Evolutionary conservation across 2,113 vertebrate genomes (phyloP), one percentile per base, ranked within the genome.

Genomic region (Eulemur macaco): DNA sequence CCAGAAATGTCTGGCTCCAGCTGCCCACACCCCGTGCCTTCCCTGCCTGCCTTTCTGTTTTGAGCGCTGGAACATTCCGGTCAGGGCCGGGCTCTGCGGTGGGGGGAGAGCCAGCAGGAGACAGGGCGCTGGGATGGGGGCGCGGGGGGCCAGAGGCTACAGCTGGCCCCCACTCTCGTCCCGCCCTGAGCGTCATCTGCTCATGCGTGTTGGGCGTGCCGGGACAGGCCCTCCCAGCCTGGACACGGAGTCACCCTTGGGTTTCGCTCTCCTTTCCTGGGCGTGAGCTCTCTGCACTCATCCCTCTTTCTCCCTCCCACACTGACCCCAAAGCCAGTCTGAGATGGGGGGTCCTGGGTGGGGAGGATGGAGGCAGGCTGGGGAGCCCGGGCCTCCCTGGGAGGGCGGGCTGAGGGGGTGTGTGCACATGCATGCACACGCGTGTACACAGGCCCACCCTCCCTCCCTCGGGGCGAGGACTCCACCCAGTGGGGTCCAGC

Each of bases 1-100:
- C 93, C 89, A 95, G 94, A 96, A 97, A n/a, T 12, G 21, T 37
- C 78, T 95, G 93, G 78, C 96, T 96, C 42, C 0, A 47, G 23
- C 64, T 78, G 69, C n/a, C 13, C 18, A 5, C 17, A 3, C 29
- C 3, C 77, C 58, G 8, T 5, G 6, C 87, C 66, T 34, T 31
- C 56, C 7, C 1, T 37, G 42, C 18, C 29, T 31, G 71, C 50
- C 39, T 78, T 21, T 85, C 56, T 95, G 77, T 21, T 27, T 56
- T 69, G 56, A 29, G 17, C 1, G 0, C 1, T 64, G 81, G 87
- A 81, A 87, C 42, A 34, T 83, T 94, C 84, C 18, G 7, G 21
- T 20, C 34, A 54, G 74, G 45, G 66, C 73, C 25, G 74, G 56
- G 47, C 89, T 63, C 42, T 0, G 37, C 25, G 68, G 12, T 8